phyloP scores from a whole-genome alignment of 2,797 vertebrate genomes.

The Champsocephalus gunnari region DNA sequence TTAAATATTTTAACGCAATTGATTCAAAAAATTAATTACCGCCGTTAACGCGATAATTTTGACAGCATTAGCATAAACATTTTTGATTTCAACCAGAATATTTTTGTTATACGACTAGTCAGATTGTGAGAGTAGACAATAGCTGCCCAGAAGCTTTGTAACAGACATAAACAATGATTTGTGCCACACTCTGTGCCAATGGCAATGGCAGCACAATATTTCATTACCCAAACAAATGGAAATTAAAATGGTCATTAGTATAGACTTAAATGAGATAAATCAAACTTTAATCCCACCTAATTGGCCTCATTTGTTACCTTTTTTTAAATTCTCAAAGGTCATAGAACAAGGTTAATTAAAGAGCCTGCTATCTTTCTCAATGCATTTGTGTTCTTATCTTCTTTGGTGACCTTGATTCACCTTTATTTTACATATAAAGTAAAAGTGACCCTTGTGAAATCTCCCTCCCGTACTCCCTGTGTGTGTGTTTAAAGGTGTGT shows the following conservation, averaged over 20 bases:
- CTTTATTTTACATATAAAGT: constrained; percentile 7
- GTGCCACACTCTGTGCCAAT: background rate
- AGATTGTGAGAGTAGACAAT: background rate
- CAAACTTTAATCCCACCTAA: constrained; percentile 24
- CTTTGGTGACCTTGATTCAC: constrained; percentile 28
- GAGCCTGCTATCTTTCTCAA: constrained; percentile 7
- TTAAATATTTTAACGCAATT: no score
- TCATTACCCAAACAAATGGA: background rate
- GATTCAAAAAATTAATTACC: no score
- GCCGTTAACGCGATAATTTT: no score
- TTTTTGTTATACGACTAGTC: constrained; percentile 10
- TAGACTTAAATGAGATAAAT: constrained; percentile 13
- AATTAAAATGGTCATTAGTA: constrained; percentile 2
- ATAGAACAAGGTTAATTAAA: constrained; percentile 36
- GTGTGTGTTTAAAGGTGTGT: constrained; percentile 1
- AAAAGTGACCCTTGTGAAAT: background rate
- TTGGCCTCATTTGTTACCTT: constrained; percentile 13
- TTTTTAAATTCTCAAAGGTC: constrained; percentile 30
- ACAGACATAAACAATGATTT: background rate
- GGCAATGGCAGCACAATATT: background rate
- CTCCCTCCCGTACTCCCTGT: background rate
- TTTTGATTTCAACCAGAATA: constrained; percentile 23
- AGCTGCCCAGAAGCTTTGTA: background rate
- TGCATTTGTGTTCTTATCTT: background rate
- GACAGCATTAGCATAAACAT: constrained; percentile 10